These are phyloP conservation scores for Pararge aegeria DNA, from an alignment of 1,140 invertebrate species.

Conservation along the genomic window DNA sequence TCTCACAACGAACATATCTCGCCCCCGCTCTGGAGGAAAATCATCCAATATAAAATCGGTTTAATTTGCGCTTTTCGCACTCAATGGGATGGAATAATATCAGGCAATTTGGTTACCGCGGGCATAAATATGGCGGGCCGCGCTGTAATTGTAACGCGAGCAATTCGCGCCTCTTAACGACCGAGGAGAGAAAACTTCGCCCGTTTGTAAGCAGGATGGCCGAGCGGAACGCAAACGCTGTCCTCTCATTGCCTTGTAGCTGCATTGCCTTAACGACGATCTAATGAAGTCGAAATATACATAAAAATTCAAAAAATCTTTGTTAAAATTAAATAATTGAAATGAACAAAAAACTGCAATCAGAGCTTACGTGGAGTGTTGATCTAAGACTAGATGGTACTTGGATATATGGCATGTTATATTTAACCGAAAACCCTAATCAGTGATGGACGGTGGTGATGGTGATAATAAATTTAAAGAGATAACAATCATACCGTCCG, in stretches of 20 bases:
- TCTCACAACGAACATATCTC: slow-evolving; percentile 75
- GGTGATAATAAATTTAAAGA: too few relatives aligned
- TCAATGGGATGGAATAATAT: slow-evolving; percentile 80
- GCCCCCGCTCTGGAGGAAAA: slow-evolving; percentile 73
- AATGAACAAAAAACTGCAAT: too few relatives aligned
- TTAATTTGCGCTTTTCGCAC: slow-evolving; percentile 80
- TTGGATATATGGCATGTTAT: too few relatives aligned
- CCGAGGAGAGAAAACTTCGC: slow-evolving; percentile 68
- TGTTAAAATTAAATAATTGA: too few relatives aligned
- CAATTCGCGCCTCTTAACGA: slow-evolving; percentile 77
- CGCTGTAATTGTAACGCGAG: slow-evolving; percentile 76
- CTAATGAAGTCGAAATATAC: not conserved
- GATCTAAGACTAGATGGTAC: too few relatives aligned
- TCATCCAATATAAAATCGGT: slow-evolving; percentile 80
- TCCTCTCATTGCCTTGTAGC: slow-evolving; percentile 23
- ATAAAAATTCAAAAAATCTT: too few relatives aligned
- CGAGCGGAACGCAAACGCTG: slow-evolving; percentile 30
- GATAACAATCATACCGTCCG: too few relatives aligned
- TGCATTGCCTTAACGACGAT: not conserved
- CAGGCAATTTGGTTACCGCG: slow-evolving; percentile 79
- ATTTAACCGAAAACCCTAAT: too few relatives aligned
- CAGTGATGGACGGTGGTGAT: too few relatives aligned
- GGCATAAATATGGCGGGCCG: slow-evolving; percentile 76
- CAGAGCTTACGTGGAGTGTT: too few relatives aligned
- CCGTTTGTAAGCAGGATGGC: slow-evolving; percentile 60